A percentile compares a stretch with the other conserved stretches of the same genome.
Evolutionary conservation across 2,888 invertebrate species (phyloP).

Genomic region (Phasia obesa): DNA sequence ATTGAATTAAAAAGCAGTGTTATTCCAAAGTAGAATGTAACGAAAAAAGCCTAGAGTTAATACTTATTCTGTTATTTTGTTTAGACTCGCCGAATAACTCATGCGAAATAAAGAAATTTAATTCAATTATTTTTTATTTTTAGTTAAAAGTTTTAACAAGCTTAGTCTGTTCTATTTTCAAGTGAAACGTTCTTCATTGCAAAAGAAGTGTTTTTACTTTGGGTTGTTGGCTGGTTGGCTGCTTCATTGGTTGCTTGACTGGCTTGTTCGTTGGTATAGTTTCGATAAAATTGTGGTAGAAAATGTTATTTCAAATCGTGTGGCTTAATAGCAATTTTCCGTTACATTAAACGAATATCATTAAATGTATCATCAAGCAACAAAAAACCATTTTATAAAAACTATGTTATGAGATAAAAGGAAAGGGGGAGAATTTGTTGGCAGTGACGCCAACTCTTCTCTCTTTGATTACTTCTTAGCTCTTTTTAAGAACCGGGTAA

Average conservation of each 20-base stretch:
- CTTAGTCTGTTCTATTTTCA: too few relatives aligned
- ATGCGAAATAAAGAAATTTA: too few relatives aligned
- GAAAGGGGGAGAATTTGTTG: not conserved
- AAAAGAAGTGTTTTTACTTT: slow-evolving; percentile 15
- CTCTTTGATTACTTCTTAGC: too few relatives aligned
- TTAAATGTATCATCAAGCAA: slow-evolving; percentile 41
- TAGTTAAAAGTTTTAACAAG: too few relatives aligned
- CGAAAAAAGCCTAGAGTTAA: too few relatives aligned
- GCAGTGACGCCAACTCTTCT: too few relatives aligned
- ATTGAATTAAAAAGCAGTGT: too few relatives aligned
- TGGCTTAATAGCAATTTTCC: slow-evolving; percentile 69
- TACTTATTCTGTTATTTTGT: too few relatives aligned
- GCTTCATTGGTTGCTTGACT: slow-evolving; percentile 45
- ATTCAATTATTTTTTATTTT: not conserved
- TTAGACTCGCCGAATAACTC: too few relatives aligned
- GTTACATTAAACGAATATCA: slow-evolving; percentile 62
- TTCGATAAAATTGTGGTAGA: slow-evolving; percentile 58
- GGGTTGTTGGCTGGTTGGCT: slow-evolving; percentile 34
- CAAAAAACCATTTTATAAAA: not conserved
- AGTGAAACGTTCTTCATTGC: not conserved
- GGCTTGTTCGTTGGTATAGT: slow-evolving; percentile 17
- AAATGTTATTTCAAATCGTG: slow-evolving; percentile 57
- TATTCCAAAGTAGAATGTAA: too few relatives aligned
- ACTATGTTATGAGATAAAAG: not conserved
- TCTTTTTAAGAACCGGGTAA: too few relatives aligned